Percentiles rank a stretch among this genome's conserved stretches.
phyloP scores from a whole-genome alignment of 2,113 vertebrate species.

The Orcinus orca region DNA sequence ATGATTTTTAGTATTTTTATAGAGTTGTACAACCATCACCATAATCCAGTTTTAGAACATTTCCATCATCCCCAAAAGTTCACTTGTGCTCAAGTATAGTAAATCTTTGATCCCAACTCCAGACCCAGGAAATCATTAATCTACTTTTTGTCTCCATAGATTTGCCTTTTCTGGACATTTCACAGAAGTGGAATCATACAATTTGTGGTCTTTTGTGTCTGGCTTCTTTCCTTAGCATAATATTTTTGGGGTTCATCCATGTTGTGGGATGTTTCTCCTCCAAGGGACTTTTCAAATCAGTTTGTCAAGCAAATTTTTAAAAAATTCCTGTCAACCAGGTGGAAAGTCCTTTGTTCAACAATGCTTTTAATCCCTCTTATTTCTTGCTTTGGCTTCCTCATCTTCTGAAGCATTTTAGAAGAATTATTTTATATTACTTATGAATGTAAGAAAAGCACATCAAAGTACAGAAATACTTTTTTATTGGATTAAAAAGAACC shows the following conservation, averaged over 20 bases:
- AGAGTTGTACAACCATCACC: background rate
- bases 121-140: background rate
- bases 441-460: background rate
- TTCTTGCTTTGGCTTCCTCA: background rate
- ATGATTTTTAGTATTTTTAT: background rate
- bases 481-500: background rate
- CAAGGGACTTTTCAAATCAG: background rate
- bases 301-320: background rate
- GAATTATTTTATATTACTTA: slow-evolving; percentile 3
- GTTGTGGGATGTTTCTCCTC: background rate
- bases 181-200: background rate
- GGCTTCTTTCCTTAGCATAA: background rate
- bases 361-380: background rate
- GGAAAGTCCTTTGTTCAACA: background rate
- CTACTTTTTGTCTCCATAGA: background rate
- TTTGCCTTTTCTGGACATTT: background rate
- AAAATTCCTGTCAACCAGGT: background rate
- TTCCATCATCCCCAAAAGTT: background rate
- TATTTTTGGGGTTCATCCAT: background rate
- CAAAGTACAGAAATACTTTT: background rate
- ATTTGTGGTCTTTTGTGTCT: background rate
- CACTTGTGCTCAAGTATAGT: background rate
- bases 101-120: background rate
- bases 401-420: background rate
- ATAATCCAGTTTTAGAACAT: background rate